A percentile compares a stretch with the other conserved stretches of the same genome.
Conservation (phyloP, 2,113 vertebrate species). For the Corydoras sp. region DNA sequence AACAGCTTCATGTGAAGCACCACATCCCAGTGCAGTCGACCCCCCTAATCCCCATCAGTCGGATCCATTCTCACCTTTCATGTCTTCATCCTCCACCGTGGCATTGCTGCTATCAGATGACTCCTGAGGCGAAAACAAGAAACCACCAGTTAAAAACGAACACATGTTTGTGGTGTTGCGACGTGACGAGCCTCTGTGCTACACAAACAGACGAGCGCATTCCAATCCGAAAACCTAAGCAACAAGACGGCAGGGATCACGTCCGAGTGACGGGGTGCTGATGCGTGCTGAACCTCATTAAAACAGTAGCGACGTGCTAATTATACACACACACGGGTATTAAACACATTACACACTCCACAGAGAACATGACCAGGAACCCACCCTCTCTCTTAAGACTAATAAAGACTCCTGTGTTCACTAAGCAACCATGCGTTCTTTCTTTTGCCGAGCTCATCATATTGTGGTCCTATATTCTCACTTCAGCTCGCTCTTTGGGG, state of each 20-base stretch:
- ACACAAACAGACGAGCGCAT: constrained; percentile 1
- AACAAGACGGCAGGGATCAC: constrained; percentile 20
- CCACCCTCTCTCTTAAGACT: neutral
- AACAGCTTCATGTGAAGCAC: too few relatives aligned
- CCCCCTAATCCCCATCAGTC: neutral
- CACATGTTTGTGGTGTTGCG: neutral
- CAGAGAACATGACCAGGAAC: neutral
- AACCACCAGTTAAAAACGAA: constrained; percentile 8
- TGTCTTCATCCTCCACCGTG: constrained; percentile 94
- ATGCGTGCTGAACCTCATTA: constrained; percentile 29
- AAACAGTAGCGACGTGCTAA: constrained; percentile 15
- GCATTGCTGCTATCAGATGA: constrained; percentile 96
- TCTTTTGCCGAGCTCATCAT: too few relatives aligned
- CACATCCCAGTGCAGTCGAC: neutral
- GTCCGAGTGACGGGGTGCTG: constrained; percentile 15
- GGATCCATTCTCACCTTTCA: constrained; percentile 78
- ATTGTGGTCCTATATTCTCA: too few relatives aligned
- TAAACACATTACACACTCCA: constrained; percentile 37
- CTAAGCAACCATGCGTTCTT: too few relatives aligned
- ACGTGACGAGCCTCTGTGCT: constrained; percentile 5
- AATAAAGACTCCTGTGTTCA: too few relatives aligned
- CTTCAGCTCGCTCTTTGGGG: too few relatives aligned
- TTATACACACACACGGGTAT: constrained; percentile 22
- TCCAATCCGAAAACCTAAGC: constrained; percentile 11
- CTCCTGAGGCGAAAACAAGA: constrained; percentile 67